These are phyloP conservation scores for Calidris pygmaea DNA, from an alignment of 2,113 vertebrate genomes.

Conservation along the genomic window DNA sequence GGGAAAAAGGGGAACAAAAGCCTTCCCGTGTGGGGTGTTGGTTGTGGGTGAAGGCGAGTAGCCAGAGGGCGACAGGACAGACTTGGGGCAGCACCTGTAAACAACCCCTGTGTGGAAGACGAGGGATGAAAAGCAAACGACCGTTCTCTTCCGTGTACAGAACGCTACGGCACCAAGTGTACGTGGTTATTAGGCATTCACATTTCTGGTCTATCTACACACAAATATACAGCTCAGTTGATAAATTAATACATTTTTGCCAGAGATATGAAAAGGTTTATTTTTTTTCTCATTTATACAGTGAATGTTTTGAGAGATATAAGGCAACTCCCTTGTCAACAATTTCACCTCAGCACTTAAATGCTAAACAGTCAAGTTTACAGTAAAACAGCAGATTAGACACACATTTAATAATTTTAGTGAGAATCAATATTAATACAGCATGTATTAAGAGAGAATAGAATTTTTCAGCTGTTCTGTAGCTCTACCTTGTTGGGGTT, in stretches of 20 bases:
- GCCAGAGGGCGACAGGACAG: not conserved
- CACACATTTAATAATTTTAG: slow-evolving; percentile 30
- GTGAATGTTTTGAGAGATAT: slow-evolving; percentile 67
- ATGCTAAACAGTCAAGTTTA: slow-evolving; percentile 65
- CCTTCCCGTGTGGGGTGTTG: not conserved
- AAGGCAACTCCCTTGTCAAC: slow-evolving; percentile 67
- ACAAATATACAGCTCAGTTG: slow-evolving; percentile 52
- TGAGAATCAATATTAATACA: slow-evolving; percentile 54
- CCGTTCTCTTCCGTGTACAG: not conserved
- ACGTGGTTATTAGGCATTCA: slow-evolving; percentile 22
- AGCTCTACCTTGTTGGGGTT: not conserved
- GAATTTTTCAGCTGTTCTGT: not conserved
- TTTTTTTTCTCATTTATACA: slow-evolving; percentile 61
- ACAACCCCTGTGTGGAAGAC: slow-evolving; percentile 40
- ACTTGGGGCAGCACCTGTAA: slow-evolving; percentile 12
- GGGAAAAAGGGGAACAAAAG: not conserved
- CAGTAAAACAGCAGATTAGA: slow-evolving; percentile 70
- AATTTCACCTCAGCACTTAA: slow-evolving; percentile 58
- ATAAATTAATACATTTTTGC: slow-evolving; percentile 59
- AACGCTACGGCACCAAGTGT: not conserved
- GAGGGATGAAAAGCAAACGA: not conserved
- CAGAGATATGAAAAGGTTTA: slow-evolving; percentile 63
- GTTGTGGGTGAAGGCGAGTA: not conserved
- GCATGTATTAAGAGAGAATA: slow-evolving; percentile 24
- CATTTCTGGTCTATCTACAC: slow-evolving; percentile 34